A percentile compares a stretch with the other conserved stretches of the same genome.
These are phyloP conservation scores for Eristalis intricaria DNA, from an alignment of 2,888 invertebrate species.

Conservation along the genomic window DNA sequence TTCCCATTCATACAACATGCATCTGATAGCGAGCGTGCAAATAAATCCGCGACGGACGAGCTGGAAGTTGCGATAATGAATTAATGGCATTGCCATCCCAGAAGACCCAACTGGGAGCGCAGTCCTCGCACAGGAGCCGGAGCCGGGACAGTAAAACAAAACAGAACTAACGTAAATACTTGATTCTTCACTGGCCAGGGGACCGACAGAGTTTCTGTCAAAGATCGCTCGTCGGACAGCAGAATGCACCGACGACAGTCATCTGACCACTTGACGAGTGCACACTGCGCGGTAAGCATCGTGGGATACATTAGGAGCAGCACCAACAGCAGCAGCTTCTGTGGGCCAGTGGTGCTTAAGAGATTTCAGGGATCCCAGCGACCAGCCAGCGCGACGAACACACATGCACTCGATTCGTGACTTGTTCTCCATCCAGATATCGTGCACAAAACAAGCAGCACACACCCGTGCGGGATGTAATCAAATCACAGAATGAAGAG, in stretches of 20 bases:
- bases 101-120: constrained; percentile 26
- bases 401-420: constrained; percentile 58
- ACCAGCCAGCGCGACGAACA: constrained; percentile 10
- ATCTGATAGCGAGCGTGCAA: constrained; percentile 58
- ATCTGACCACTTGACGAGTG: constrained; percentile 40
- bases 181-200: constrained; percentile 11
- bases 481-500: constrained; percentile 39
- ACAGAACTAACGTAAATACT: constrained; percentile 10
- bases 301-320: constrained; percentile 56
- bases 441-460: constrained; percentile 19
- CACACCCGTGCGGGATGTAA: constrained; percentile 32
- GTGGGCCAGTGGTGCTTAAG: constrained; percentile 47
- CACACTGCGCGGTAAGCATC: constrained; percentile 47
- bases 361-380: constrained; percentile 46
- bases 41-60: constrained; percentile 31
- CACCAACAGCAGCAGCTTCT: constrained; percentile 37
- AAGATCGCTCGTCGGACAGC: constrained; percentile 26
- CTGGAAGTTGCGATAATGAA: constrained; percentile 38
- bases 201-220: constrained; percentile 40
- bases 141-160: neutral
- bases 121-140: neutral
- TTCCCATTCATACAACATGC: constrained; percentile 59
- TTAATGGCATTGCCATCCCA: constrained; percentile 51
- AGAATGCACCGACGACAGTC: constrained; percentile 30
- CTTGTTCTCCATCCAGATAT: constrained; percentile 68